Base-by-base conservation (phyloP, 2,797 vertebrate genomes). In the Amniataba percoides region DNA sequence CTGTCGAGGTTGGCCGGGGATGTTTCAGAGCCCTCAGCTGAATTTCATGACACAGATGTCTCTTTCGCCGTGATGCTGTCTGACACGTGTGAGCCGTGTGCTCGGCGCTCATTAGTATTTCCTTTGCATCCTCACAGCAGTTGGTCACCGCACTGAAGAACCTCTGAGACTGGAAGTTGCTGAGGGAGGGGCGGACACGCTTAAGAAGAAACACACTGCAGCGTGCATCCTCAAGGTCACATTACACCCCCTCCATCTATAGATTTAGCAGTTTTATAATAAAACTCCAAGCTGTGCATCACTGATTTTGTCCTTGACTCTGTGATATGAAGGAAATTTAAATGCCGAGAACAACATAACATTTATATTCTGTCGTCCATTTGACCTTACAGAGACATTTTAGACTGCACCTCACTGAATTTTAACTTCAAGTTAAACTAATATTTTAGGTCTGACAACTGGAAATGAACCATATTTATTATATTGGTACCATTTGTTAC, bases 61-160 rank as follows among this genome's bases (percentile, higher is more conserved):
- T 23, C 57, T 43, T 40, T 25, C 27, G 61, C 43, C 4, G 19
- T 51, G n/a, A 27, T 53, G 9, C n/a, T 1, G 18, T 40, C 49
- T 48, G 2, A 52, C 19, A 64, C 18, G 15, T 52, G 48, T 63
- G 62, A 75, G 70, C 72, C 5, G 7, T n/a, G 53, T 40, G 34
- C 55, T 0, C 27, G 27, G 4, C 10, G 23, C 77, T 85, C 74
- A 87, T 85, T 87, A 74, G 57, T 83, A 87, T 85, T 83, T 76
- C 60, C 43, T 7, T 51, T 56, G 71, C 74, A 40, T 85, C 57
- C 43, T 78, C 68, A 48, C 78, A 78, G 74, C 77, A 73, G 82
- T 76, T 70, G 77, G 68, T 70, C 80, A 31, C 58, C 6, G 71
- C 56, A 53, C 15, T 40, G 39, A 56, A 59, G 74, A 78, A 69